Conservation (phyloP, 1,140 invertebrate genomes). For the Apis dorsata region DNA sequence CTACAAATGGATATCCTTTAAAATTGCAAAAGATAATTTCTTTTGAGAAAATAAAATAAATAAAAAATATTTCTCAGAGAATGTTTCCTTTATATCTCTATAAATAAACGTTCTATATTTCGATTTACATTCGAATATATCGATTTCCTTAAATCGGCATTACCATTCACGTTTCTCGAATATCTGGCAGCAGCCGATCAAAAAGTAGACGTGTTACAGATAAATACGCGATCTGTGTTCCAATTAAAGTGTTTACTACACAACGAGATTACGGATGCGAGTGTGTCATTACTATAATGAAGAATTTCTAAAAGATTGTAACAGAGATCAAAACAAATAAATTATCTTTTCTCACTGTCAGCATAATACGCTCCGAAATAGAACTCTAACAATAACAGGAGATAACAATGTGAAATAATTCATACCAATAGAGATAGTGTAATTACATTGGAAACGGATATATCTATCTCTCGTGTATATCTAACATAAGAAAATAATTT, state of each 20-base stretch:
- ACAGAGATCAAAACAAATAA: slow-evolving; percentile 1
- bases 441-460: not conserved
- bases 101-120: not conserved
- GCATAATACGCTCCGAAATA: slow-evolving; percentile 7
- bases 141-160: not conserved
- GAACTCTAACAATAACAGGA: slow-evolving; percentile 21
- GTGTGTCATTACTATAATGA: not conserved
- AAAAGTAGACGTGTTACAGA: not conserved
- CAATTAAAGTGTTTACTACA: not conserved
- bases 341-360: not conserved
- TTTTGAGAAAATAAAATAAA: too few relatives aligned
- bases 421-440: not conserved
- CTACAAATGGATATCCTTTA: too few relatives aligned
- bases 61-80: too few relatives aligned
- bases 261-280: too few relatives aligned
- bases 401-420: slow-evolving; percentile 18
- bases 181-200: not conserved
- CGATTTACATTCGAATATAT: not conserved
- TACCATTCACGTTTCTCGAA: not conserved
- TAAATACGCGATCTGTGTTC: not conserved
- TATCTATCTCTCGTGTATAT: too few relatives aligned
- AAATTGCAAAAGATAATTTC: too few relatives aligned
- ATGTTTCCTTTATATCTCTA: not conserved
- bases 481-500: too few relatives aligned
- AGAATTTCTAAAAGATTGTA: not conserved